A percentile compares a stretch with the other conserved stretches of the same genome.
Conservation (phyloP, 1,140 invertebrate species). For the Coenobita brevimanus region DNA sequence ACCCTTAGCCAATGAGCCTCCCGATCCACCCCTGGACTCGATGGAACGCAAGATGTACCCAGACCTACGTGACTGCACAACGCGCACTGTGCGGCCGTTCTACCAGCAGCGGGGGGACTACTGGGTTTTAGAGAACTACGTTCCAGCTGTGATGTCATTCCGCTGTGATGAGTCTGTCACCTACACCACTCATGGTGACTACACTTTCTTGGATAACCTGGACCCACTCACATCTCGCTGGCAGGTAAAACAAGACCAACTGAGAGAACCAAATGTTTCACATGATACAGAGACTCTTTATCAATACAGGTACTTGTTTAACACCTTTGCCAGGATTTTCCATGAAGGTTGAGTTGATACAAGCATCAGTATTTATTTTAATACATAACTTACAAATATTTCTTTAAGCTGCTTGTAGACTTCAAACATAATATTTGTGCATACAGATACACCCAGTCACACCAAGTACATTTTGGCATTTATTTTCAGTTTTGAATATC, state of each 20-base stretch:
- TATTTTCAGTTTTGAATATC: too few relatives aligned
- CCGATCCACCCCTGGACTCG: conserved; percentile 64
- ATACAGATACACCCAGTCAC: too few relatives aligned
- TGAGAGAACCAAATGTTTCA: too few relatives aligned
- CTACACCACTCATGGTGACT: conserved; percentile 93
- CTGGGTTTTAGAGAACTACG: conserved; percentile 93
- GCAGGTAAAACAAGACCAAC: conserved; percentile 45
- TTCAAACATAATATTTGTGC: too few relatives aligned
- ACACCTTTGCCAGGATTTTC: too few relatives aligned
- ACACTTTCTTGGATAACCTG: conserved; percentile 92
- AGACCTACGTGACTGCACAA: conserved; percentile 52
- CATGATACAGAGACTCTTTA: too few relatives aligned
- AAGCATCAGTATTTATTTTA: too few relatives aligned
- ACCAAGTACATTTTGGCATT: too few relatives aligned
- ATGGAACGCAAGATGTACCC: conserved; percentile 61
- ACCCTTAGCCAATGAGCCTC: conserved; percentile 47
- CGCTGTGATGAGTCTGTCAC: conserved; percentile 89
- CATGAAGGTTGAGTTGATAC: too few relatives aligned
- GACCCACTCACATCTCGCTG: conserved; percentile 79
- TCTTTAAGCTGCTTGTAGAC: too few relatives aligned
- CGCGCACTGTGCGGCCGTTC: conserved; percentile 23
- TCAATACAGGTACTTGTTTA: too few relatives aligned
- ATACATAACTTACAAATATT: too few relatives aligned
- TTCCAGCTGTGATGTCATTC: conserved; percentile 75
- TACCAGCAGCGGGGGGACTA: conserved; percentile 85